Conservation (phyloP, 2,113 vertebrate species). For the Sarotherodon lohbergeri region DNA sequence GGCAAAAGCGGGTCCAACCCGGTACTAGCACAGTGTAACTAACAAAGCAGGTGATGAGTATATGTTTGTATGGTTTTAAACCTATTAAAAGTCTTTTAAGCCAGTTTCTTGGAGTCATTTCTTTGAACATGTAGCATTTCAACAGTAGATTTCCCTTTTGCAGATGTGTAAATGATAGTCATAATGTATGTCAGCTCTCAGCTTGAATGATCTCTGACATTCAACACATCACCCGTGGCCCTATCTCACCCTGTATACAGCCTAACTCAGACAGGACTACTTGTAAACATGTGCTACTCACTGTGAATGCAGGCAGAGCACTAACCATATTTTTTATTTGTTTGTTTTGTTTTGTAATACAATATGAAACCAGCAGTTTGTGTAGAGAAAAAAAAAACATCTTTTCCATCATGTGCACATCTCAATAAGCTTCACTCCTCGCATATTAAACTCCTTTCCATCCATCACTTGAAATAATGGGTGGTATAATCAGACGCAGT, state of each 20-base stretch:
- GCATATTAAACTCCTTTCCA: background rate
- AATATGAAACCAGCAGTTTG: background rate
- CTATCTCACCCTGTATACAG: background rate
- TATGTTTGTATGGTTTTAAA: background rate
- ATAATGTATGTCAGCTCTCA: background rate
- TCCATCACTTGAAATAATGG: slow-evolving; percentile 6
- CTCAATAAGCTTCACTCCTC: background rate
- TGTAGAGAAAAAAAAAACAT: accelerated
- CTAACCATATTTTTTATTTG: background rate
- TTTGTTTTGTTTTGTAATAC: background rate
- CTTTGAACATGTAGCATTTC: background rate
- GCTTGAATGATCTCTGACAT: background rate
- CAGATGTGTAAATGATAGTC: background rate
- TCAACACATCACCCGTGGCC: background rate
- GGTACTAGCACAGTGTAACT: background rate
- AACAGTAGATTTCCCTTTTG: background rate
- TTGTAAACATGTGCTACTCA: background rate
- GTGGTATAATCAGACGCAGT: slow-evolving; percentile 31
- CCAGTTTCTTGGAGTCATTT: background rate
- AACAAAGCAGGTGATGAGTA: background rate
- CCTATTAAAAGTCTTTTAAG: background rate
- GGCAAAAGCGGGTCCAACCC: background rate
- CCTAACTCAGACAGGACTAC: background rate
- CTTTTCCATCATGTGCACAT: background rate
- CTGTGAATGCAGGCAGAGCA: background rate